Conservation (phyloP, 2,113 vertebrate species). For the Chionis minor region DNA sequence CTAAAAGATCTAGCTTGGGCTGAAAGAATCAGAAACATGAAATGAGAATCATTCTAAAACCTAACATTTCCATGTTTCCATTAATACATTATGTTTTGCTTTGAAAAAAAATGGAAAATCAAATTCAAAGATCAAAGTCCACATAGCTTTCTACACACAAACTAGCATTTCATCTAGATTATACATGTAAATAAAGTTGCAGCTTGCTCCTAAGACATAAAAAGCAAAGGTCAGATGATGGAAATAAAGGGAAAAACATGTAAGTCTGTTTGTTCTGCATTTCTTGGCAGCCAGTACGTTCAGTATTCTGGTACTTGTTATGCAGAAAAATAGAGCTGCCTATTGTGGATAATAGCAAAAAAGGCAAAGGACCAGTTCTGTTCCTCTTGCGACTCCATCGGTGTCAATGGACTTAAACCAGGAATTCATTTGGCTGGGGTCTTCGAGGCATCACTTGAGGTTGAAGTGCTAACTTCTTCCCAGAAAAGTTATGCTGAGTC, state of each 20-base stretch:
- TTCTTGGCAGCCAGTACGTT: conserved; percentile 49
- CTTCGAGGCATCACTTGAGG: neutral
- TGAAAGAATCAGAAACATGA: conserved; percentile 48
- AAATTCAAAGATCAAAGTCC: conserved; percentile 21
- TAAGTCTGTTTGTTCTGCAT: conserved; percentile 51
- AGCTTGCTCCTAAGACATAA: conserved; percentile 35
- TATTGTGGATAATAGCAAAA: conserved; percentile 24
- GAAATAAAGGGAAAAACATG: conserved; percentile 57
- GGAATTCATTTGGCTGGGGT: neutral
- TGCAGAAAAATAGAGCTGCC: conserved; percentile 48
- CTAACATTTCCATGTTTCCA: conserved; percentile 20
- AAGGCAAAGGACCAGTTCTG: neutral
- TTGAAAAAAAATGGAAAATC: conserved; percentile 13
- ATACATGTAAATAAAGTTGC: conserved; percentile 50
- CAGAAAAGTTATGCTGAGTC: neutral
- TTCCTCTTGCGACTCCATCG: neutral
- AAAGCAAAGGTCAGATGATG: conserved; percentile 66
- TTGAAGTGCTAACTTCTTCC: neutral
- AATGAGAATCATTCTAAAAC: conserved; percentile 13
- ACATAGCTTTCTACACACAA: conserved; percentile 28
- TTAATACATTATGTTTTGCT: conserved; percentile 29
- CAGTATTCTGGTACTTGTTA: conserved; percentile 60
- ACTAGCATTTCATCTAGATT: conserved; percentile 36
- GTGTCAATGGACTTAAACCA: neutral
- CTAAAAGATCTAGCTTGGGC: neutral